Percentiles rank a stretch among this genome's conserved stretches.
These are phyloP conservation scores for Cryptomyrus ogoouensis DNA, from an alignment of 2,113 vertebrate genomes.

Conservation along the genomic window DNA sequence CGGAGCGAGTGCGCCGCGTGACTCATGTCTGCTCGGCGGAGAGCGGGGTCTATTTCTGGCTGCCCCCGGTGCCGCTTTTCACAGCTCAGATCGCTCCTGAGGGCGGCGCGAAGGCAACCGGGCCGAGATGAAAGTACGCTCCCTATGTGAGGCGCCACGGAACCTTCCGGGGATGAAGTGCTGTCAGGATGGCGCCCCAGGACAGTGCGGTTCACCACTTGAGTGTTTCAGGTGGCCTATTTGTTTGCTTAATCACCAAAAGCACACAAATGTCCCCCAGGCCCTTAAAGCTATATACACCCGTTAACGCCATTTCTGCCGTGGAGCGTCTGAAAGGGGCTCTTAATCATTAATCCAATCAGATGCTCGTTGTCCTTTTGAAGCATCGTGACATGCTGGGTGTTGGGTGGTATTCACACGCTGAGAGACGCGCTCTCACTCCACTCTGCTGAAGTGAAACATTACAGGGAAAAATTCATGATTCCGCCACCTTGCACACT, in stretches of 20 bases:
- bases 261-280: not conserved
- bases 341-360: not conserved
- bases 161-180: not conserved
- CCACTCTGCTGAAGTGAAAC: slow-evolving; percentile 1
- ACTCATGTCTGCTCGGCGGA: not conserved
- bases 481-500: not conserved
- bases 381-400: not conserved
- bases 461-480: slow-evolving; percentile 17
- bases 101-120: not conserved
- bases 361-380: not conserved
- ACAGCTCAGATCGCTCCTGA: not conserved
- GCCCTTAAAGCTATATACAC: not conserved
- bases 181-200: not conserved
- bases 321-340: not conserved
- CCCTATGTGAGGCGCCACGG: not conserved
- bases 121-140: not conserved
- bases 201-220: not conserved
- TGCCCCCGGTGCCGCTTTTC: not conserved
- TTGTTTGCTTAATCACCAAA: not conserved
- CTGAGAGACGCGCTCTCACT: not conserved
- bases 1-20: not conserved
- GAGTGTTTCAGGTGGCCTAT: not conserved
- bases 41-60: not conserved
- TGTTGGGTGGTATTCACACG: not conserved
- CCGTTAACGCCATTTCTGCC: not conserved